Evolutionary conservation across 2,888 invertebrate genomes (phyloP).

Genomic region (Heliothis peltigera): DNA sequence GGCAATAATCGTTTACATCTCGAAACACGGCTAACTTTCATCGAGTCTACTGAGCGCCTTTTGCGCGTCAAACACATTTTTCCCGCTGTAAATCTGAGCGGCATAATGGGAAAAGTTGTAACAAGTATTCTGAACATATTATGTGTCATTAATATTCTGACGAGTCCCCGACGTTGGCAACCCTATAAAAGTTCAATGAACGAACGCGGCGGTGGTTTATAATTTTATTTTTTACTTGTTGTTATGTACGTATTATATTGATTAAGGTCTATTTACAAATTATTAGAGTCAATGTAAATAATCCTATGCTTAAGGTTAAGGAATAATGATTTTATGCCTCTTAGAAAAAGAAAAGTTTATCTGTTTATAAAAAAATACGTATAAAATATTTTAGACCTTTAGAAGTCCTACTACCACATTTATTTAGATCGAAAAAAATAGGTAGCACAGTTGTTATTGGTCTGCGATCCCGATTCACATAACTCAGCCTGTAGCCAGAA

Average conservation of each 20-base stretch:
- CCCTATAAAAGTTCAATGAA: constrained; percentile 84
- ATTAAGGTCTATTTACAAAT: not conserved
- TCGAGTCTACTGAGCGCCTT: constrained; percentile 74
- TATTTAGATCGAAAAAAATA: not conserved
- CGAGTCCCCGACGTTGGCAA: constrained; percentile 78
- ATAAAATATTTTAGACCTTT: no score
- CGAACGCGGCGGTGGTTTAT: constrained; percentile 70
- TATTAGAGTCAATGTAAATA: not conserved
- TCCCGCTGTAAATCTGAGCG: constrained; percentile 82
- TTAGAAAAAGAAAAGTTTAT: not conserved
- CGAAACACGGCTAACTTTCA: constrained; percentile 76
- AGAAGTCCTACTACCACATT: no score
- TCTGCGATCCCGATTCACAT: not conserved
- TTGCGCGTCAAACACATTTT: constrained; percentile 80
- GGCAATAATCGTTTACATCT: constrained; percentile 64
- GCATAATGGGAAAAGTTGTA: constrained; percentile 89
- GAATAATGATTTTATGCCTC: not conserved
- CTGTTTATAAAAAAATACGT: no score
- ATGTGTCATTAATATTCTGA: constrained; percentile 88
- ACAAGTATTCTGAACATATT: constrained; percentile 88
- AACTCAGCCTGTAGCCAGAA: constrained; percentile 24
- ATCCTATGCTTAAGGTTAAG: not conserved
- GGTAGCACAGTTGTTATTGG: not conserved
- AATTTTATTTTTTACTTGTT: constrained; percentile 68
- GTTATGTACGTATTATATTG: constrained; percentile 18